Percentiles rank a stretch among this genome's conserved stretches.
These are phyloP conservation scores for Chloroclystis v-ata DNA, from an alignment of 2,888 invertebrate species.

Conservation along the genomic window DNA sequence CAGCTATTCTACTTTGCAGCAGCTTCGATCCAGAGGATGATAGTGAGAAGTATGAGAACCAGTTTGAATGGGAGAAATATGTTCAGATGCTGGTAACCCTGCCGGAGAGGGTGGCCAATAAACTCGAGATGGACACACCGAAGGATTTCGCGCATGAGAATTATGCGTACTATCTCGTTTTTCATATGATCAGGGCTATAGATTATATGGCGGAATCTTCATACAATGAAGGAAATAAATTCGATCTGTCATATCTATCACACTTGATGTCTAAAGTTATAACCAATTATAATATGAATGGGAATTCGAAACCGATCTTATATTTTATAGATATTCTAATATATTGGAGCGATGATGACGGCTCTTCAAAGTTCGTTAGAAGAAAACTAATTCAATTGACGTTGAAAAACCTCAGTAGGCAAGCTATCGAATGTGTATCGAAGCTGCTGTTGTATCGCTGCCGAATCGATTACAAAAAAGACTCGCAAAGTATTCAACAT, in stretches of 20 bases:
- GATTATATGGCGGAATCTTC: slow-evolving; percentile 77
- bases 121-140: slow-evolving; percentile 73
- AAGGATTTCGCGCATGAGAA: slow-evolving; percentile 76
- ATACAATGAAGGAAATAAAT: slow-evolving; percentile 43
- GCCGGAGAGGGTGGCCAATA: slow-evolving; percentile 85
- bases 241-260: slow-evolving; percentile 66
- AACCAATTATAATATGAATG: slow-evolving; percentile 72
- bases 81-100: slow-evolving; percentile 82
- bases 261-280: slow-evolving; percentile 80
- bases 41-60: slow-evolving; percentile 31
- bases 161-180: slow-evolving; percentile 78
- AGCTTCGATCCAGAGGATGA: slow-evolving; percentile 33
- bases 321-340: slow-evolving; percentile 76
- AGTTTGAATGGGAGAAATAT: slow-evolving; percentile 69
- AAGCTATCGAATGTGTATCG: slow-evolving; percentile 78
- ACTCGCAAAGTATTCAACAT: slow-evolving; percentile 58
- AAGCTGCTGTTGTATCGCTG: slow-evolving; percentile 75
- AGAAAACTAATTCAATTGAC: slow-evolving; percentile 70
- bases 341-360: slow-evolving; percentile 61
- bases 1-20: slow-evolving; percentile 62
- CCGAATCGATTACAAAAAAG: slow-evolving; percentile 58
- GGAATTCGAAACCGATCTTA: slow-evolving; percentile 63
- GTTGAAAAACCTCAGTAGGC: slow-evolving; percentile 74
- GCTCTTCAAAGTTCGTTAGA: slow-evolving; percentile 47
- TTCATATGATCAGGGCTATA: slow-evolving; percentile 79